phyloP scores from a whole-genome alignment of 2,797 vertebrate genomes.

The Taenioides sp. region DNA sequence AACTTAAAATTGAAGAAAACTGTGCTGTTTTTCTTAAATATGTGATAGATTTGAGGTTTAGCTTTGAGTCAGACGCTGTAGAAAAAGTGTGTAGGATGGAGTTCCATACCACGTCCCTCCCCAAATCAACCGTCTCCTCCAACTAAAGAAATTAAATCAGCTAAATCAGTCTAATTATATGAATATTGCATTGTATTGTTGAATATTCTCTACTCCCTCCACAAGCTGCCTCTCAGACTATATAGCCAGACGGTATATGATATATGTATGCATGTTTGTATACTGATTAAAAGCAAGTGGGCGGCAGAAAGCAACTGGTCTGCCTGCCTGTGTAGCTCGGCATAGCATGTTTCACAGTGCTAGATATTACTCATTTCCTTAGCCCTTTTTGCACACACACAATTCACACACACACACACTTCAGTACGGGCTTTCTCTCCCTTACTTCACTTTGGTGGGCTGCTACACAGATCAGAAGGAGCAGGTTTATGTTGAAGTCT shows the following conservation, averaged over 20 bases:
- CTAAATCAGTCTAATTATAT: conserved; percentile 7
- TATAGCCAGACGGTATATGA: conserved; percentile 23
- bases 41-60: conserved; percentile 66
- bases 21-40: background rate
- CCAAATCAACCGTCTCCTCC: conserved; percentile 62
- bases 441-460: conserved; percentile 59
- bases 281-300: conserved; percentile 82
- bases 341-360: conserved; percentile 82
- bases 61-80: conserved; percentile 77
- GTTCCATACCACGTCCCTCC: conserved; percentile 63
- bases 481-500: conserved; percentile 61
- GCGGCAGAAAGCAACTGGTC: conserved; percentile 83
- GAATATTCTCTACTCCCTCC: background rate
- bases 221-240: conserved; percentile 15
- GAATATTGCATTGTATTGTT: background rate
- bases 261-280: conserved; percentile 58
- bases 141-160: conserved; percentile 11
- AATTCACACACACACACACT: conserved; percentile 34
- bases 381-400: conserved; percentile 74
- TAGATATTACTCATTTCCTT: conserved; percentile 86
- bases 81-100: conserved; percentile 72
- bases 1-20: background rate
- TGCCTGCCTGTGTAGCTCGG: conserved; percentile 80
- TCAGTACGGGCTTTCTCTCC: conserved; percentile 64
- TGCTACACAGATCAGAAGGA: conserved; percentile 63